phyloP scores from a whole-genome alignment of 2,888 invertebrate species.

The Eristalinus aeneus region DNA sequence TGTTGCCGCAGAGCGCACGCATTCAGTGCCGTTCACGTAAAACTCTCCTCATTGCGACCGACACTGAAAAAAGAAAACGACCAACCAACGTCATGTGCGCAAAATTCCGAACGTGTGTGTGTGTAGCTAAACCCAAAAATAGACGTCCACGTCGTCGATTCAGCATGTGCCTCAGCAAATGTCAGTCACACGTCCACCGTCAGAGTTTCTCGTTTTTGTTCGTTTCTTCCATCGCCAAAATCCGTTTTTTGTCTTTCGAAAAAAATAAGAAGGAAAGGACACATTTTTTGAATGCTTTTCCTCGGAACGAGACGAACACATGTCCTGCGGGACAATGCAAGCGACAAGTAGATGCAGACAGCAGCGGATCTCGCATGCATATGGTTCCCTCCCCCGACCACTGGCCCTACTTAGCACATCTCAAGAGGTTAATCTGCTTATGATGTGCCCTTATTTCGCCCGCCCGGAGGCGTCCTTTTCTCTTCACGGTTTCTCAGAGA shows the following conservation, averaged over 20 bases:
- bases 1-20: neutral
- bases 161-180: slow-evolving; percentile 58
- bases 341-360: slow-evolving; percentile 15
- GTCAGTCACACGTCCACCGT: slow-evolving; percentile 50
- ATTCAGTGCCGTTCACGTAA: neutral
- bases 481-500: slow-evolving; percentile 25
- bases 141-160: slow-evolving; percentile 14
- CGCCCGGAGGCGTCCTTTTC: slow-evolving; percentile 1
- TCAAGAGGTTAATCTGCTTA: slow-evolving; percentile 68
- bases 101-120: neutral
- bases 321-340: slow-evolving; percentile 33
- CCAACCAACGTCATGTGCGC: slow-evolving; percentile 24
- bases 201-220: neutral
- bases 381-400: neutral
- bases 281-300: slow-evolving; percentile 17
- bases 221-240: neutral
- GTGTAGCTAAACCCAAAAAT: slow-evolving; percentile 32
- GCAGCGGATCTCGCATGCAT: slow-evolving; percentile 30
- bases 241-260: neutral
- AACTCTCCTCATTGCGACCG: too few species aligned
- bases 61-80: neutral
- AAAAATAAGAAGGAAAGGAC: neutral
- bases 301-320: slow-evolving; percentile 36
- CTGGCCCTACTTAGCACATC: slow-evolving; percentile 61
- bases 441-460: slow-evolving; percentile 27